Conservation (phyloP, 2,113 vertebrate species). For the Seriola dumerili region DNA sequence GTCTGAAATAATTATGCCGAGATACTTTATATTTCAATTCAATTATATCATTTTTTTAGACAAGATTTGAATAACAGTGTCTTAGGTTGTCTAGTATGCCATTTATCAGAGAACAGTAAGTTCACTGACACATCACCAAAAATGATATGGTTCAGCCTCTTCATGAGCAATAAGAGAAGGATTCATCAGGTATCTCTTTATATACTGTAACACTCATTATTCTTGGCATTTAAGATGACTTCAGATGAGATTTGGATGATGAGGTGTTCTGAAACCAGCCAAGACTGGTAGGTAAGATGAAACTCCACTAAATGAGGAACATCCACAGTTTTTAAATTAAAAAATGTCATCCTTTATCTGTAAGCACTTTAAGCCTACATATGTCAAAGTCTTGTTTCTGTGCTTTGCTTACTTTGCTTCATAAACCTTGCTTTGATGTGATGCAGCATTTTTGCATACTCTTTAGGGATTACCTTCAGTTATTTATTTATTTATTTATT, state of each 20-base stretch:
- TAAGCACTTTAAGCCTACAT: slow-evolving; percentile 23
- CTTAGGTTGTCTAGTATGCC: background rate
- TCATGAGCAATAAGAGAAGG: background rate
- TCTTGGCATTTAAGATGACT: background rate
- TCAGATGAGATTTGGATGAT: background rate
- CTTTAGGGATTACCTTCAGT: background rate
- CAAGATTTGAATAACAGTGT: background rate
- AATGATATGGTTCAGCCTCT: background rate
- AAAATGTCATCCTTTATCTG: background rate
- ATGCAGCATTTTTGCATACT: background rate
- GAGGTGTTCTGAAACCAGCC: background rate
- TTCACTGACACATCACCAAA: background rate
- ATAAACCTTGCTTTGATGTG: slow-evolving; percentile 13
- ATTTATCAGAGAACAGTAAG: slow-evolving; percentile 2
- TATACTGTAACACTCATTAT: background rate
- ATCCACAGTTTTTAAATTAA: background rate
- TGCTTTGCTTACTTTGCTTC: background rate
- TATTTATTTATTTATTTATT: background rate
- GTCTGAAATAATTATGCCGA: background rate
- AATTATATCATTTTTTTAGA: background rate
- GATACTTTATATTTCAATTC: background rate
- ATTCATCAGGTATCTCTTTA: background rate
- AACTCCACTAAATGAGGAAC: background rate
- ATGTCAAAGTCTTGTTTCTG: slow-evolving; percentile 1
- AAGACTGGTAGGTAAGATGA: background rate